Conservation (phyloP, 2,888 invertebrate species). For the Euclidia mi region DNA sequence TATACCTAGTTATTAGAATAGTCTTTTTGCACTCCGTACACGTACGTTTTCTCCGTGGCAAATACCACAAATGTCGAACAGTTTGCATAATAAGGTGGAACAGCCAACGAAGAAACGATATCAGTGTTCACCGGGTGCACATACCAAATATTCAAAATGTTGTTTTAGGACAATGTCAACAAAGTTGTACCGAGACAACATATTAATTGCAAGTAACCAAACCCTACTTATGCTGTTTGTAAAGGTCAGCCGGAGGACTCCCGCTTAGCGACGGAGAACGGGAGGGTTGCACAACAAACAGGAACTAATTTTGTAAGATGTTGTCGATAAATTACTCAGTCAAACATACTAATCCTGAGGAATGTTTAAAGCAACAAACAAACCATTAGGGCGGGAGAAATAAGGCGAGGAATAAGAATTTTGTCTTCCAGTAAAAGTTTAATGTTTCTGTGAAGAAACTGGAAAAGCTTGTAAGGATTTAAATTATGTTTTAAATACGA, state of each 20-base stretch:
- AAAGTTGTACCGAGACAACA: conserved; percentile 67
- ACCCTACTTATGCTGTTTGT: conserved; percentile 54
- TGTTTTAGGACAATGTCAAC: conserved; percentile 77
- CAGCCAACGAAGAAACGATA: conserved; percentile 37
- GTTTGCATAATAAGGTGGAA: conserved; percentile 48
- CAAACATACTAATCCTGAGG: conserved; percentile 35
- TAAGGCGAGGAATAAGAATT: too few relatives aligned
- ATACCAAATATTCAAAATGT: conserved; percentile 68
- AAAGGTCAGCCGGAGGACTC: conserved; percentile 41
- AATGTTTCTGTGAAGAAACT: too few relatives aligned
- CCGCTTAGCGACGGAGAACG: conserved; percentile 22
- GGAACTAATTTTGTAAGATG: conserved; percentile 29
- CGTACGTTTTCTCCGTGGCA: conserved; percentile 36
- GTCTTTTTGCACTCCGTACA: conserved; percentile 37
- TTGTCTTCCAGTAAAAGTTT: too few relatives aligned
- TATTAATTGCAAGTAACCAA: conserved; percentile 76
- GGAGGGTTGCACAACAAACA: conserved; percentile 40
- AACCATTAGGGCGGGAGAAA: too few relatives aligned
- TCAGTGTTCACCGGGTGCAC: conserved; percentile 49
- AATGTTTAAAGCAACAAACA: conserved; percentile 27
- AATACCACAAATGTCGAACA: conserved; percentile 47
- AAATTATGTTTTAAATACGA: too few relatives aligned
- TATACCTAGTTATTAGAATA: conserved; percentile 40
- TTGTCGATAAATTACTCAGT: conserved; percentile 35
- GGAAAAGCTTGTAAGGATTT: too few relatives aligned